A percentile compares a stretch with the other conserved stretches of the same genome.
phyloP scores from a whole-genome alignment of 2,797 vertebrate species.

The Microctenopoma stevenorrisi region DNA sequence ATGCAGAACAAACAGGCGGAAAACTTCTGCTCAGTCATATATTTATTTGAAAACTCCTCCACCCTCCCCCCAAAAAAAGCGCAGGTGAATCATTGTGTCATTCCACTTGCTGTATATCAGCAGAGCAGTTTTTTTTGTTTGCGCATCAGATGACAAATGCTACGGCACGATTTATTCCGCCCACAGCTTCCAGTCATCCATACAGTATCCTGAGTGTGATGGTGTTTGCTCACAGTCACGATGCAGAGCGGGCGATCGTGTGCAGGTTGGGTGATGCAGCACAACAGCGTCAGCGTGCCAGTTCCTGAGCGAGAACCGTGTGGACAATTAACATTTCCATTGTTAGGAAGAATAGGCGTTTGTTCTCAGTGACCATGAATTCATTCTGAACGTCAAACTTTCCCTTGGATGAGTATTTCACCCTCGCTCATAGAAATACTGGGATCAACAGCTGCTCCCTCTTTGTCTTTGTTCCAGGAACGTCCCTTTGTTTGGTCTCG shows the following conservation, averaged over 20 bases:
- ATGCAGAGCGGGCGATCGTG: conserved; percentile 27
- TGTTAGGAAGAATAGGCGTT: background rate
- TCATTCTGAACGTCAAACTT: conserved; percentile 17
- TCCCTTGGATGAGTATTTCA: background rate
- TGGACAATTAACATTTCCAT: background rate
- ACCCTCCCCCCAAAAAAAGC: background rate
- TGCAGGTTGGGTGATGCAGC: background rate
- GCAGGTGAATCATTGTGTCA: conserved; percentile 49
- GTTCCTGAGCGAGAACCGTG: background rate
- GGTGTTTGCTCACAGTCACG: conserved; percentile 57
- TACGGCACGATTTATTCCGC: conserved; percentile 37
- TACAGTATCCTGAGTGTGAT: conserved; percentile 12
- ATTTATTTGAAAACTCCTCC: conserved; percentile 34
- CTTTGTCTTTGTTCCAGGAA: background rate
- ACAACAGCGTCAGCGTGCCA: too few relatives aligned
- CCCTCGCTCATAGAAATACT: background rate
- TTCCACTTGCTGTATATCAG: conserved; percentile 48
- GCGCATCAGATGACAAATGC: conserved; percentile 54
- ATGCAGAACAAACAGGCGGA: conserved; percentile 44
- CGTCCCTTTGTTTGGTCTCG: background rate
- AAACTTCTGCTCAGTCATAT: conserved; percentile 44
- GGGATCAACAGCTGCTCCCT: background rate
- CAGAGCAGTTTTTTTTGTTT: conserved; percentile 21
- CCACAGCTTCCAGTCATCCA: conserved; percentile 47
- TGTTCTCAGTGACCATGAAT: conserved; percentile 9